Evolutionary conservation across 2,888 invertebrate genomes (phyloP).

Genomic region (Onchidella celtica): DNA sequence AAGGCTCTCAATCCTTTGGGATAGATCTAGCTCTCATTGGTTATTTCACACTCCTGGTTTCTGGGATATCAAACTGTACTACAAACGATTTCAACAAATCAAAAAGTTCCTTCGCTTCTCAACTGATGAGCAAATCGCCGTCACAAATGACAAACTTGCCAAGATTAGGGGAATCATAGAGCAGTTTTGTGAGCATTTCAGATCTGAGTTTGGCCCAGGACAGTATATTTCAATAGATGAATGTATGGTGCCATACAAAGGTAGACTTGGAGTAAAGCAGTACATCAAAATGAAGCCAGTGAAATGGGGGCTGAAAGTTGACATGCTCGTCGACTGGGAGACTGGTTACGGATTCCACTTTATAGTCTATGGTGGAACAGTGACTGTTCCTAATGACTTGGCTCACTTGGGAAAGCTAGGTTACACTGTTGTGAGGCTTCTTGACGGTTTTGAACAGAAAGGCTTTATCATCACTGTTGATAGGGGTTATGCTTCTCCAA

Average conservation of each 20-base stretch:
- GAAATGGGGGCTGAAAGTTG: not conserved
- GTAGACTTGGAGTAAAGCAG: not conserved
- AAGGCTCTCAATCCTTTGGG: not conserved
- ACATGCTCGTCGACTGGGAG: not conserved
- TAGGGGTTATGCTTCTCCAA: not conserved
- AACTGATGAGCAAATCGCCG: not conserved
- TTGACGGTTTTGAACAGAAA: not conserved
- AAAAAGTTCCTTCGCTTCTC: not conserved
- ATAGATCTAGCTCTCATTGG: not conserved
- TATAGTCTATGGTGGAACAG: not conserved
- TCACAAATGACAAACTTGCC: not conserved
- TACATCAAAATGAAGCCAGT: not conserved
- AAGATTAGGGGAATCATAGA: not conserved
- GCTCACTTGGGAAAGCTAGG: not conserved
- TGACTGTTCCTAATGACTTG: not conserved
- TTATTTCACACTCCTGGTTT: not conserved
- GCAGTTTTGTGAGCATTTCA: not conserved
- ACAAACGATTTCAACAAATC: not conserved
- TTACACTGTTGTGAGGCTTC: not conserved
- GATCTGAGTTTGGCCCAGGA: not conserved
- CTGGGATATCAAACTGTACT: not conserved
- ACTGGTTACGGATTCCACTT: not conserved
- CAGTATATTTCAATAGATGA: not conserved
- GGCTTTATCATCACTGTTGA: not conserved
- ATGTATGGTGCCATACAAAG: not conserved